Conservation (phyloP, 2,888 invertebrate genomes). For the Chymomyza fuscimana region DNA sequence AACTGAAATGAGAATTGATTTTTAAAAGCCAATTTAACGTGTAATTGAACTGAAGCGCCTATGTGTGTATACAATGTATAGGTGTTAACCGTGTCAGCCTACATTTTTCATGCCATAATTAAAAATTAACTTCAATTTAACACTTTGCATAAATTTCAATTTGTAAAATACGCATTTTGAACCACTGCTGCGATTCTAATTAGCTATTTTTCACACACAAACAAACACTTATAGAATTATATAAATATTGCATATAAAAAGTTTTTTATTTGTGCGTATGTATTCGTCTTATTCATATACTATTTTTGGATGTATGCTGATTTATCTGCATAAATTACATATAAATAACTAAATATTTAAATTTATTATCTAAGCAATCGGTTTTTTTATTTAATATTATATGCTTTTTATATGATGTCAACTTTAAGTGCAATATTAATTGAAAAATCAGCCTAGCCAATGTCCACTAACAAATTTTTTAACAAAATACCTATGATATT, state of each 20-base stretch:
- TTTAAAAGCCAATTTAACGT: constrained; percentile 73
- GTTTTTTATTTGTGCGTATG: constrained; percentile 36
- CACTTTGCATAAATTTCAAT: constrained; percentile 52
- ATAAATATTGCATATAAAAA: too few species aligned
- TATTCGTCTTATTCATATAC: not conserved
- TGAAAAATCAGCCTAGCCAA: too few species aligned
- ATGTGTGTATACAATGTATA: constrained; percentile 9
- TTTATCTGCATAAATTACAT: not conserved
- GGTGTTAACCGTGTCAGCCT: constrained; percentile 21
- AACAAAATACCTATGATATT: too few species aligned
- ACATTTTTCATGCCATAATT: constrained; percentile 50
- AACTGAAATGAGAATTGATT: constrained; percentile 69
- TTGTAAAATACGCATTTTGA: constrained; percentile 51
- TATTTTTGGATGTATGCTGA: not conserved
- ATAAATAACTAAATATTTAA: not conserved
- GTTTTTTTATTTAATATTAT: too few species aligned
- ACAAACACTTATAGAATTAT: constrained; percentile 6
- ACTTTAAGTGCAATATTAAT: too few species aligned
- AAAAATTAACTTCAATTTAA: constrained; percentile 73
- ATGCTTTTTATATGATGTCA: too few species aligned
- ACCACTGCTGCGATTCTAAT: constrained; percentile 10
- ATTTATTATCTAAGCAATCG: too few species aligned
- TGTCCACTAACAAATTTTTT: too few species aligned
- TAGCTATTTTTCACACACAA: constrained; percentile 47
- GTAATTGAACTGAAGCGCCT: constrained; percentile 13